Conservation (phyloP, 2,797 vertebrate genomes). For the Acropternis orthonyx region DNA sequence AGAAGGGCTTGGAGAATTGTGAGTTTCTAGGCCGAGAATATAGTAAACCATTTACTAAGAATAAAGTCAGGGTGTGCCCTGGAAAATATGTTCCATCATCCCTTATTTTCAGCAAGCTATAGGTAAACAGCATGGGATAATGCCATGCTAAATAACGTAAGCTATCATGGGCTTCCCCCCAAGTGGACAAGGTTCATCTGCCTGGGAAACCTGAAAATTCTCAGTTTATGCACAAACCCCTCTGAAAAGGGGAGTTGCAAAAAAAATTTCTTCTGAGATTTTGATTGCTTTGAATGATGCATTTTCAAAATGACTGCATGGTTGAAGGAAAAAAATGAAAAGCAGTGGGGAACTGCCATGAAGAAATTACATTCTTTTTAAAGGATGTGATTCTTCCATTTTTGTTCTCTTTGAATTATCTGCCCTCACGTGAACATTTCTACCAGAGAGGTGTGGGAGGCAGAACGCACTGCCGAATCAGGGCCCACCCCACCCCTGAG, state of each 20-base stretch:
- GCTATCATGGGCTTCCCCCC: neutral
- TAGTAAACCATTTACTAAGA: neutral
- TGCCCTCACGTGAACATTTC: neutral
- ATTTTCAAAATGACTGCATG: neutral
- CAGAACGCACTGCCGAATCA: neutral
- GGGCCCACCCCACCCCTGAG: neutral
- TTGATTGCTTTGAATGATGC: neutral
- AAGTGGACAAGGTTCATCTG: accelerated
- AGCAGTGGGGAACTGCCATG: neutral
- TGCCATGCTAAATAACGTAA: neutral
- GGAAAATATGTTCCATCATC: neutral
- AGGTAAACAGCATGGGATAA: neutral
- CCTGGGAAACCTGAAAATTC: neutral
- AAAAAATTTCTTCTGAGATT: neutral
- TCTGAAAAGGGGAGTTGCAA: neutral
- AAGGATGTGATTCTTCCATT: neutral
- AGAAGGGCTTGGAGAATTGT: neutral
- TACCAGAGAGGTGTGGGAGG: neutral
- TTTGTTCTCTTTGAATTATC: neutral
- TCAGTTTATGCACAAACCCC: neutral
- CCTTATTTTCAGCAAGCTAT: neutral
- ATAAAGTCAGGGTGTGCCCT: neutral
- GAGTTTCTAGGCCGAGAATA: neutral
- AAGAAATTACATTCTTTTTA: neutral
- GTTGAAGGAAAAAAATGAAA: neutral